These are phyloP conservation scores for Plotosus lineatus DNA, from an alignment of 2,113 vertebrate genomes.

Conservation along the genomic window DNA sequence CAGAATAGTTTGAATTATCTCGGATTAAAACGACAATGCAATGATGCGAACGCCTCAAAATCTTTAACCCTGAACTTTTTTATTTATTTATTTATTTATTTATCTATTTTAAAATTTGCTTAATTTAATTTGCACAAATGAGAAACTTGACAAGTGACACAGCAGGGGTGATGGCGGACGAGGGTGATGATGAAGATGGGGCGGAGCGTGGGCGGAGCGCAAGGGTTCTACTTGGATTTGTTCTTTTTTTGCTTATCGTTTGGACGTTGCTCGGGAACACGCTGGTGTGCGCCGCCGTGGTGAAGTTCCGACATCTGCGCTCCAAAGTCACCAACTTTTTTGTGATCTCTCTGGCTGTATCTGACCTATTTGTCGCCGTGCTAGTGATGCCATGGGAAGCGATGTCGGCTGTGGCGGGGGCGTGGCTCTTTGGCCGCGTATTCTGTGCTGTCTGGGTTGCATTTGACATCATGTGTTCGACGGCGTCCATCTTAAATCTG, in stretches of 20 bases:
- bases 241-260: slow-evolving; percentile 76
- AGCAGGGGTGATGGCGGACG: slow-evolving; percentile 51
- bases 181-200: slow-evolving; percentile 45
- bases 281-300: slow-evolving; percentile 75
- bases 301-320: slow-evolving; percentile 72
- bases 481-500: slow-evolving; percentile 72
- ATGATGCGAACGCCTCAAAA: background rate
- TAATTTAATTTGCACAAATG: slow-evolving; percentile 49
- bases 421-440: slow-evolving; percentile 73
- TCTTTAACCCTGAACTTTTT: no score
- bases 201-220: slow-evolving; percentile 44
- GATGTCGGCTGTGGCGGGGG: slow-evolving; percentile 69
- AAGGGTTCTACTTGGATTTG: slow-evolving; percentile 70
- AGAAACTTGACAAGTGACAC: slow-evolving; percentile 60
- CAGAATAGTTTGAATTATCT: background rate
- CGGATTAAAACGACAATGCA: background rate
- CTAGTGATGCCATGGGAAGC: slow-evolving; percentile 84
- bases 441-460: slow-evolving; percentile 81
- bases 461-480: slow-evolving; percentile 80
- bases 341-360: slow-evolving; percentile 78
- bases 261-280: slow-evolving; percentile 77
- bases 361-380: slow-evolving; percentile 78
- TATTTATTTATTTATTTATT: no score
- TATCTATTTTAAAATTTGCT: no score
- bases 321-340: slow-evolving; percentile 82